A percentile compares a stretch with the other conserved stretches of the same genome.
phyloP scores from a whole-genome alignment of 2,113 vertebrate genomes.

The Pogonocichla stellata region DNA sequence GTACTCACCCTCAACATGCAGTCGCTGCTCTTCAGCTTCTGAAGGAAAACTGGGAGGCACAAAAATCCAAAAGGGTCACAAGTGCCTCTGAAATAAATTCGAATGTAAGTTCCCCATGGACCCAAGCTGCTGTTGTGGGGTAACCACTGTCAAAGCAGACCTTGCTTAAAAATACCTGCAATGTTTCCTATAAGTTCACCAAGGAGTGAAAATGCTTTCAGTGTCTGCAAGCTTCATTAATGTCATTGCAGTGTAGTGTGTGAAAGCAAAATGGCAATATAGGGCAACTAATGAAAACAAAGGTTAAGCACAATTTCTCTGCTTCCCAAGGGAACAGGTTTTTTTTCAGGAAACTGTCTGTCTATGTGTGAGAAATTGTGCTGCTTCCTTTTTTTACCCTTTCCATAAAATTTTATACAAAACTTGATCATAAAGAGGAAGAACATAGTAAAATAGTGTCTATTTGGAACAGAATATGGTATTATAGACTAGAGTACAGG shows the following conservation, averaged over 20 bases:
- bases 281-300: conserved; percentile 5
- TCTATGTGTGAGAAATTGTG: neutral
- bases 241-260: neutral
- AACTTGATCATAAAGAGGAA: neutral
- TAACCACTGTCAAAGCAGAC: neutral
- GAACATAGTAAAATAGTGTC: neutral
- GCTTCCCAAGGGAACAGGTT: neutral
- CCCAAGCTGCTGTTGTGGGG: neutral
- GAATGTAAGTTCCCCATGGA: neutral
- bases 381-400: neutral
- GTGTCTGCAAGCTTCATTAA: neutral
- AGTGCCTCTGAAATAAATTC: neutral
- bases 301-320: conserved; percentile 1
- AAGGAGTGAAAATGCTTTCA: neutral
- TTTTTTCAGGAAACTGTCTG: neutral
- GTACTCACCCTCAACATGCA: neutral
- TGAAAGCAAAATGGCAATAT: neutral
- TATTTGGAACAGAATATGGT: neutral
- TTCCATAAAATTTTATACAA: neutral
- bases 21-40: neutral
- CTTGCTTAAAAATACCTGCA: neutral
- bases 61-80: neutral
- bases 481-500: neutral
- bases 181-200: neutral
- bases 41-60: neutral